Conservation (phyloP, 2,113 vertebrate genomes). For the Archocentrus centrarchus region DNA sequence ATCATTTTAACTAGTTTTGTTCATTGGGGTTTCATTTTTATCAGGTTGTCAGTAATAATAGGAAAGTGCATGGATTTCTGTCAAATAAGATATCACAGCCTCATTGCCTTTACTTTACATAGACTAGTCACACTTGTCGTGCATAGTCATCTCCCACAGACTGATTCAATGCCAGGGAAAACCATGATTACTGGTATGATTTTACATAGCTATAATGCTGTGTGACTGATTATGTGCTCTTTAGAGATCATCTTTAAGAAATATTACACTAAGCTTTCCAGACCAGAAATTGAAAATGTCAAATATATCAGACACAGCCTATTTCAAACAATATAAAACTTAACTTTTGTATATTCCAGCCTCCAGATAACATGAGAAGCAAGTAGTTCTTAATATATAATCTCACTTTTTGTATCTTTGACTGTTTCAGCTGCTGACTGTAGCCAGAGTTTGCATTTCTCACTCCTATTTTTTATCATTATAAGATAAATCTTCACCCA, state of each 20-base stretch:
- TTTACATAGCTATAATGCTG: background rate
- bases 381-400: constrained; percentile 18
- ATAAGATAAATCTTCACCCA: constrained; percentile 43
- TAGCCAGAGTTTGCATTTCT: constrained; percentile 25
- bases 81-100: background rate
- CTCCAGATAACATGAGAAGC: background rate
- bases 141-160: background rate
- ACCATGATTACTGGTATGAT: background rate
- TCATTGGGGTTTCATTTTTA: background rate
- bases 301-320: background rate
- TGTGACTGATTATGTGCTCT: background rate
- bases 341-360: constrained; percentile 2
- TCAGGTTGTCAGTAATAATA: background rate
- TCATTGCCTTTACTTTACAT: background rate
- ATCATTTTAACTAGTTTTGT: background rate
- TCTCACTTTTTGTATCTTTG: constrained; percentile 22
- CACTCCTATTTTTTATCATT: constrained; percentile 17
- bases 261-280: background rate
- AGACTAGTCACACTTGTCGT: background rate
- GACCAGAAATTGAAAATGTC: constrained; percentile 1
- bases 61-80: background rate
- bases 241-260: background rate
- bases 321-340: background rate
- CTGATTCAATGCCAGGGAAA: background rate
- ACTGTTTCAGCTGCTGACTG: constrained; percentile 28